Evolutionary conservation across 1,140 invertebrate genomes (phyloP), one percentile per base, ranked within the genome.

Genomic region (Oncopodura yosiiana): DNA sequence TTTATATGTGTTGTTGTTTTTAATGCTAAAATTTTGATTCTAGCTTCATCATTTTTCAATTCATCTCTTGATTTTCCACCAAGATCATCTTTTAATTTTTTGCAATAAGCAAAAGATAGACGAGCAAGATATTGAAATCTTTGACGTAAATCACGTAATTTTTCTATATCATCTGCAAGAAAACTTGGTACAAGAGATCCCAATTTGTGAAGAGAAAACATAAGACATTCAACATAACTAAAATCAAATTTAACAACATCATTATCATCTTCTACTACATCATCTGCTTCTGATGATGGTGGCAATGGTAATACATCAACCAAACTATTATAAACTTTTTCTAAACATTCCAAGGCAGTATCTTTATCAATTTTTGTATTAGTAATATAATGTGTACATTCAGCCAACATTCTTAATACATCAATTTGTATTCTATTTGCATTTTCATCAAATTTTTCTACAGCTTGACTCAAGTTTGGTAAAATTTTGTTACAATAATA

Each of bases 1-100:
- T 91, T 94, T 42, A 97, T 94, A 69, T 96, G 96, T 43, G 86
- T 86, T 24, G 87, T 91, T 9, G 87, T 89, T 69, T 89, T 91
- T 5, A 93, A 71, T 14, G 88, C 88, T 30, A 85, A n/a, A n/a
- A n/a, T n/a, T n/a, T n/a, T n/a, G n/a, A n/a, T n/a, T n/a, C n/a
- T n/a, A n/a, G n/a, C n/a, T n/a, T n/a, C n/a, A n/a, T n/a, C n/a
- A n/a, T n/a, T n/a, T n/a, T n/a, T n/a, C n/a, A n/a, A n/a, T n/a
- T n/a, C n/a, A n/a, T n/a, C n/a, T n/a, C n/a, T n/a, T n/a, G n/a
- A n/a, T n/a, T n/a, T n/a, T n/a, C n/a, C n/a, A 48, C 79, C 80
- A n/a, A 92, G 78, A 34, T 85, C 82, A 74, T 89, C 86, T 54
- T 84, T 78, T n/a, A 94, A 69, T 64, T 88, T 87, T 66, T 92